A percentile compares a stretch with the other conserved stretches of the same genome.
Conservation (phyloP, 2,797 vertebrate genomes). For the Lophotriccus pileatus region DNA sequence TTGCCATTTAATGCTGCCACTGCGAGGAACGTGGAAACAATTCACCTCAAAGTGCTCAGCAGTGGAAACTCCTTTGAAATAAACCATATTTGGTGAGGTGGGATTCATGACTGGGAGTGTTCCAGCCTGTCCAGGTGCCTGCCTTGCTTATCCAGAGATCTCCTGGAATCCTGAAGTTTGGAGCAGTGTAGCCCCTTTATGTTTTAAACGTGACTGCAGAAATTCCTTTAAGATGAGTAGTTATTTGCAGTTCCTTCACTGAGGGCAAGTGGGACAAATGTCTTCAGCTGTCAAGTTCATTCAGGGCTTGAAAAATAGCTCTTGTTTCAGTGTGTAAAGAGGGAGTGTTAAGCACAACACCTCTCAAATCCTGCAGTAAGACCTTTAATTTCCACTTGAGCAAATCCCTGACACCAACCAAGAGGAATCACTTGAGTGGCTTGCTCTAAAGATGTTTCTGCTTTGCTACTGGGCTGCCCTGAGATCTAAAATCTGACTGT, state of each 20-base stretch:
- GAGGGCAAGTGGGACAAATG: background rate
- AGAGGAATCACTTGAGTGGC: background rate
- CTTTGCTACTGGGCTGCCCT: background rate
- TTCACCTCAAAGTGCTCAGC: background rate
- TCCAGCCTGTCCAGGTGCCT: background rate
- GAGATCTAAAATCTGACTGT: background rate
- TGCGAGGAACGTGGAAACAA: background rate
- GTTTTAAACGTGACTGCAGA: background rate
- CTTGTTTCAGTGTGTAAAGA: background rate
- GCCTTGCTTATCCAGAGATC: background rate
- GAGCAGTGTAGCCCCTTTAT: background rate
- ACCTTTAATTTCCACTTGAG: background rate
- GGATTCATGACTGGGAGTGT: background rate
- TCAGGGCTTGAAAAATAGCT: background rate
- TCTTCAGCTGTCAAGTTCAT: background rate
- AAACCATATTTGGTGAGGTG: background rate
- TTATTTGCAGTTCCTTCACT: background rate
- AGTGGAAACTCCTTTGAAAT: background rate
- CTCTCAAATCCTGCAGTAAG: background rate
- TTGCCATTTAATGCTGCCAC: background rate
- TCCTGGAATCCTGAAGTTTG: background rate
- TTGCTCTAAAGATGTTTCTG: background rate
- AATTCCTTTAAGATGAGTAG: background rate
- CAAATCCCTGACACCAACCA: background rate
- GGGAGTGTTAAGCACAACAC: background rate